Evolutionary conservation across 2,888 invertebrate genomes (phyloP).

Genomic region (Ischnus inquisitorius): DNA sequence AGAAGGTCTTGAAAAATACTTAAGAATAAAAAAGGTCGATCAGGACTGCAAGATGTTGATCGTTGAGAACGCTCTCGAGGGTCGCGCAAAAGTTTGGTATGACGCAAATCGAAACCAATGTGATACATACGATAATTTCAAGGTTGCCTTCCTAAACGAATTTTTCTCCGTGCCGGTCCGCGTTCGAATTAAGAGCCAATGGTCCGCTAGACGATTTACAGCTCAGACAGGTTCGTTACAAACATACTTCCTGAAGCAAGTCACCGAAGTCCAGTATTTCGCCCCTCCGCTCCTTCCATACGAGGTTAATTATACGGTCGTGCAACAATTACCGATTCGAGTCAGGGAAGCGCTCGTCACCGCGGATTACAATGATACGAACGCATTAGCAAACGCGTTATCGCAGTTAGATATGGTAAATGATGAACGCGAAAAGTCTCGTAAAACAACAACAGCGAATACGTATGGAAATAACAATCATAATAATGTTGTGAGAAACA

Average conservation of each 20-base stretch:
- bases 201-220: constrained; percentile 16
- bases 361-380: constrained; percentile 19
- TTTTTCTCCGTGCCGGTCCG: constrained; percentile 58
- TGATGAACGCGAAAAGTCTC: background rate
- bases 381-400: background rate
- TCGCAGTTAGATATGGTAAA: background rate
- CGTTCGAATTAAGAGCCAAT: constrained; percentile 50
- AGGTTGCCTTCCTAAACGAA: constrained; percentile 19
- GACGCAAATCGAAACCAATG: background rate
- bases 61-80: constrained; percentile 47
- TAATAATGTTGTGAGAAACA: too few species aligned
- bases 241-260: constrained; percentile 41
- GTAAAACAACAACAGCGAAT: too few species aligned
- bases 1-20: constrained; percentile 36
- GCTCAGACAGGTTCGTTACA: constrained; percentile 36
- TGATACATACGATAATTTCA: background rate
- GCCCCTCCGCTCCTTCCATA: constrained; percentile 19
- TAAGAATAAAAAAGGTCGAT: background rate
- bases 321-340: constrained; percentile 42
- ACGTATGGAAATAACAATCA: background rate
- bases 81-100: constrained; percentile 42
- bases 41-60: background rate
- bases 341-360: constrained; percentile 33
- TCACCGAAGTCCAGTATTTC: constrained; percentile 52
- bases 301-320: constrained; percentile 51